Base-by-base conservation (phyloP, 2,888 invertebrate species). In the Brachyptera risi region DNA sequence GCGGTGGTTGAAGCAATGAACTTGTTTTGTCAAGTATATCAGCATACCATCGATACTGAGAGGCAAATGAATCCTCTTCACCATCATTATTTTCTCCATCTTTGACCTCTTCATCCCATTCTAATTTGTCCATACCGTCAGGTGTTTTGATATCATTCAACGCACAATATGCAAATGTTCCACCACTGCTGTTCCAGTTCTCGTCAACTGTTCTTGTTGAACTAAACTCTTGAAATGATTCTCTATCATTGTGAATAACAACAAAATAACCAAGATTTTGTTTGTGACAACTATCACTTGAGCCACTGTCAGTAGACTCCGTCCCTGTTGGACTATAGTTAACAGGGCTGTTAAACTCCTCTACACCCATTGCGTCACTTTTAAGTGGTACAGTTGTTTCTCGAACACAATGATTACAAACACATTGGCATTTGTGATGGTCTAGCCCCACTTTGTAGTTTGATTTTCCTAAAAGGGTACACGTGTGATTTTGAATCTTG, bases 61-160 rank as follows among this genome's bases (percentile, higher is more conserved):
- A 61, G 51, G 76, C 73, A 75, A 81, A 82, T 17, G 78, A 78
- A 68, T 81, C 81, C 72, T 80, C 82, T 70, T 80, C 79, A 67
- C 74, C 60, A 35, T 62, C 63, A 24, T 40, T 64, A 26, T 63
- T 58, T 26, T 76, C 26, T 77, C 78, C 62, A 77, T 79, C 80
- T 24, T 78, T 79, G 65, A 87, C 83, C 69, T 89, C 87, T 72
- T 86, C 85, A 71, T 88, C 88, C 88, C 89, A 89, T 72, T 88
- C 87, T 40, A 89, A 74, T 51, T 83, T 85, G 68, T 83, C 83
- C 82, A 83, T 83, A 13, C 81, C 79, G 57, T 79, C 79, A 1
- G 79, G 79, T 9, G 79, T 79, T 3, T 70, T 71, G 71, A 80
- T 69, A 70, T 79, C 69, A 74, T 75, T 59, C 27, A 65, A 44